phyloP scores from a whole-genome alignment of 2,888 invertebrate genomes.

The Agrilus cyanescens region DNA sequence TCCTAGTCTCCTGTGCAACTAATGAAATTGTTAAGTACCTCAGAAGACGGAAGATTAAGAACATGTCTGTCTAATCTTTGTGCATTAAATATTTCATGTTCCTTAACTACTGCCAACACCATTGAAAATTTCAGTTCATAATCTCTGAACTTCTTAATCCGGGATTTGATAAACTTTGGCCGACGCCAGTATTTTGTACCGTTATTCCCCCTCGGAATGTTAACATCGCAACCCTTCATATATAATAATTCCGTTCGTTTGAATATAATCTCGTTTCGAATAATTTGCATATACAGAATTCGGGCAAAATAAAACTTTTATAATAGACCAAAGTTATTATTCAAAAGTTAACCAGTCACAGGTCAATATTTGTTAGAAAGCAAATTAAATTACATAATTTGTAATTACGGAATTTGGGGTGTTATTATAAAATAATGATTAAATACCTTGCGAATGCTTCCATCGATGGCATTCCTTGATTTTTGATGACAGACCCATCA shows the following conservation, averaged over 20 bases:
- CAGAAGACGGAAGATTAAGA: slow-evolving; percentile 1
- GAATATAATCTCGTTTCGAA: no score
- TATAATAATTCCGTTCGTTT: no score
- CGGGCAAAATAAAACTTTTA: no score
- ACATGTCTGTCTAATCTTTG: slow-evolving; percentile 26
- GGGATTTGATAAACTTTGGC: slow-evolving; percentile 4
- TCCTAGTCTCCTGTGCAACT: neutral
- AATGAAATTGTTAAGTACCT: neutral
- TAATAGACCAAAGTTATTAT: no score
- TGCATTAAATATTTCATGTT: slow-evolving; percentile 33
- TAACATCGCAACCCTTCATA: no score
- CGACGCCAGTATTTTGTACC: no score
- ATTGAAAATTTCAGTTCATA: slow-evolving; percentile 22
- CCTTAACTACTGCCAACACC: slow-evolving; percentile 27
- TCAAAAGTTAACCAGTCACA: no score
- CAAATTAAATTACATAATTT: no score
- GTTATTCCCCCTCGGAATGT: no score
- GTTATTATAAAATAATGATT: neutral
- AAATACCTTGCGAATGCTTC: slow-evolving; percentile 78
- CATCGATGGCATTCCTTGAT: slow-evolving; percentile 76
- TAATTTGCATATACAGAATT: no score
- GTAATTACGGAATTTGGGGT: no score
- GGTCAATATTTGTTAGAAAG: no score
- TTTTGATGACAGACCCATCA: slow-evolving; percentile 73
- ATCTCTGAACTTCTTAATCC: slow-evolving; percentile 21